Base-by-base conservation (phyloP, 2,797 vertebrate species). In the Ataeniobius toweri region DNA sequence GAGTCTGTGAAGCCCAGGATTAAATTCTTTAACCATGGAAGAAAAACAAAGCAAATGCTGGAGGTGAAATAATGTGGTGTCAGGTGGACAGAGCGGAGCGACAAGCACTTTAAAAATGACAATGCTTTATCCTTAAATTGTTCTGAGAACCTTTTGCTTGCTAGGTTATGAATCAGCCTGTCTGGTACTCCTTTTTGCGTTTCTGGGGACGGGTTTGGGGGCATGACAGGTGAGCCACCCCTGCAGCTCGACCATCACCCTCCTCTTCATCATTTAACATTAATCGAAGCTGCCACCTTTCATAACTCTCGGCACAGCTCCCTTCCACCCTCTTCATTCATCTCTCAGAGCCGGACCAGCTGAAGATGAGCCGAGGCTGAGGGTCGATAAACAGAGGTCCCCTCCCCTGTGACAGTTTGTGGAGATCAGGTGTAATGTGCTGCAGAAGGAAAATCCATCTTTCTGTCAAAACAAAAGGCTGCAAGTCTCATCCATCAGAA, bases 41-140 rank as follows among this genome's bases (percentile, higher is more conserved):
- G 80, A 87, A 83, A 76, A 86, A 71, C 12, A 6, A 59, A 63
- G 83, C 56, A 18, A 82, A 77, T 28, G 73, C 50, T 1, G 53
- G 58, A 48, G 75, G 65, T 65, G 77, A 74, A 83, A 81, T 77
- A 76, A 74, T 74, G 78, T 78, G 58, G 78, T 92, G 90, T 92
- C 91, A 93, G 14, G 65, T 68, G 73, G 78, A 73, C 84, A 74
- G 81, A 81, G 82, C 67, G 0, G 73, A 74, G 82, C 51, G 36
- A 73, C 59, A 18, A 79, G 51, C 56, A 56, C 39, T 48, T 85
- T 84, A 88, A 89, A 92, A 88, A 93, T 87, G 84, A 93, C 72
- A 26, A 94, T 91, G 90, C 91, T 93, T 94, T 93, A 94, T 93
- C 86, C 93, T 92, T 94, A 95, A 95, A 94, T 92, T 90, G 94